These are phyloP conservation scores for Diacarnus erythraeanus DNA, from an alignment of 37 sponge, comb jelly and placozoan species.

Conservation along the genomic window DNA sequence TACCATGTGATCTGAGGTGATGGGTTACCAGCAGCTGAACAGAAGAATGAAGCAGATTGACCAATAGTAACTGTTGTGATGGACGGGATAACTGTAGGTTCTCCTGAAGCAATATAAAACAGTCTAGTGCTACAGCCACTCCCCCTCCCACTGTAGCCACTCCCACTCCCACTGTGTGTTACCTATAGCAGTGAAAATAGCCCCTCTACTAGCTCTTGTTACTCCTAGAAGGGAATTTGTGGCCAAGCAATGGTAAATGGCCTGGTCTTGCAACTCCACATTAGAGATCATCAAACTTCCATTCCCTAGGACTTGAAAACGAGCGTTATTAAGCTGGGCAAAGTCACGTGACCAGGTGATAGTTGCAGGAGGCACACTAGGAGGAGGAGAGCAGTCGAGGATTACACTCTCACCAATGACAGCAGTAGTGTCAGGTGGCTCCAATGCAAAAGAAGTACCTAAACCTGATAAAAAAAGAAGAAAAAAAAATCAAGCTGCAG, in stretches of 20 bases:
- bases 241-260: slow-evolving; percentile 53
- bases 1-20: slow-evolving; percentile 46
- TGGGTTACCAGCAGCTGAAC: slow-evolving; percentile 11
- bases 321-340: slow-evolving; percentile 7
- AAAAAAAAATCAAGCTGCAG: slow-evolving; percentile 1
- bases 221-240: slow-evolving; percentile 32
- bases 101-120: too few species aligned
- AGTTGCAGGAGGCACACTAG: slow-evolving; percentile 53
- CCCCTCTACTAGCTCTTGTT: slow-evolving; percentile 28
- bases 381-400: slow-evolving; percentile 54
- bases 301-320: slow-evolving; percentile 17
- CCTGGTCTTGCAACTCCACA: slow-evolving; percentile 39
- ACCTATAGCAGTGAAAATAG: slow-evolving; percentile 47
- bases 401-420: slow-evolving; percentile 10
- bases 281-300: slow-evolving; percentile 38
- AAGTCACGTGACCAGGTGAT: slow-evolving; percentile 64
- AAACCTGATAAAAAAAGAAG: background rate
- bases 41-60: slow-evolving; percentile 27
- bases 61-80: slow-evolving; percentile 15
- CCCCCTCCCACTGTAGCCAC: too few species aligned
- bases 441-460: slow-evolving; percentile 18
- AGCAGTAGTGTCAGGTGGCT: slow-evolving; percentile 46
- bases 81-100: slow-evolving; percentile 14
- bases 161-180: background rate
- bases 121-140: too few species aligned